Conservation (phyloP, 1,140 invertebrate genomes). For the Brachionus paranguensis region DNA sequence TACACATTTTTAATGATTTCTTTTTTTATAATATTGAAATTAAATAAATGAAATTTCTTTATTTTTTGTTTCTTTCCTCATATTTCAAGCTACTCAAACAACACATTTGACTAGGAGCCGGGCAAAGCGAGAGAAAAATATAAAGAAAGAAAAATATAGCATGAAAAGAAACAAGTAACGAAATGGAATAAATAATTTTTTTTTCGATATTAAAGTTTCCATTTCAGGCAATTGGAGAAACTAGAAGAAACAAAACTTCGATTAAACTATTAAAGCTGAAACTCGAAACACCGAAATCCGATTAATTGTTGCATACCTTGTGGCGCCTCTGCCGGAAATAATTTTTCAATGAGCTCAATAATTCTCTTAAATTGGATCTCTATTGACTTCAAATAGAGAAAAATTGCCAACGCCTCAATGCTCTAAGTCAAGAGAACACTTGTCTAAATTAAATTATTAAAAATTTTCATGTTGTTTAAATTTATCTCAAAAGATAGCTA, state of each 20-base stretch:
- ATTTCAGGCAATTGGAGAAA: not conserved
- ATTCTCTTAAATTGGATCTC: not conserved
- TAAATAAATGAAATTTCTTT: not conserved
- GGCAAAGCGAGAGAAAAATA: not conserved
- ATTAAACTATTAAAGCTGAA: not conserved
- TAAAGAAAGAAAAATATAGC: not conserved
- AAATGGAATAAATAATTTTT: slow-evolving; percentile 16
- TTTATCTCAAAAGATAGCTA: not conserved
- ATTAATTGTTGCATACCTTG: not conserved
- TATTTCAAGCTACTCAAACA: not conserved
- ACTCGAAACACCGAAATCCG: not conserved
- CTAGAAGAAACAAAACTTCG: not conserved
- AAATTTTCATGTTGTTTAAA: not conserved
- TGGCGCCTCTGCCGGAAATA: not conserved
- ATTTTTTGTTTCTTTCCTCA: not conserved
- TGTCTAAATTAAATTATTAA: not conserved
- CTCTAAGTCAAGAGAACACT: not conserved
- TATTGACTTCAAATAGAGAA: not conserved
- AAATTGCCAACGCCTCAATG: not conserved
- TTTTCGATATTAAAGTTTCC: not conserved
- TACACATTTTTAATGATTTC: not conserved
- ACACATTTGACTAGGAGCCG: not conserved
- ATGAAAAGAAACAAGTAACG: slow-evolving; percentile 7
- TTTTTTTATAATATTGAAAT: not conserved
- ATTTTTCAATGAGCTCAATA: not conserved